phyloP scores from a whole-genome alignment of 2,888 invertebrate species.

The Augiades crinisus region DNA sequence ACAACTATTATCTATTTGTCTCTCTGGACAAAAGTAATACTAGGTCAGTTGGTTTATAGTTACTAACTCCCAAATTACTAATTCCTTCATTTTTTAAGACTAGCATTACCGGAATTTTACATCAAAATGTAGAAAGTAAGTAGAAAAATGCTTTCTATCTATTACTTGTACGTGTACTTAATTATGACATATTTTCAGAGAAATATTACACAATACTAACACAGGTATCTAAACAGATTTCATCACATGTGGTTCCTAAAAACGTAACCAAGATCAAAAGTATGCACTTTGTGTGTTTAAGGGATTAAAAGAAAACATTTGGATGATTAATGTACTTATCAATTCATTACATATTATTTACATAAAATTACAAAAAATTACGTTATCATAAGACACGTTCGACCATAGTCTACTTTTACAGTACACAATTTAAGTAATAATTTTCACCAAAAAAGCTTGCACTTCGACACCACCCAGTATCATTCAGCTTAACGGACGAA shows the following conservation, averaged over 20 bases:
- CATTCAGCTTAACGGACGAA: no score
- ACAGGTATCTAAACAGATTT: no score
- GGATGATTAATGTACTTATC: background rate
- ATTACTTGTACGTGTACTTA: no score
- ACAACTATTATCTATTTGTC: no score
- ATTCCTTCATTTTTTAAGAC: no score
- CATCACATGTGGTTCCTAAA: background rate
- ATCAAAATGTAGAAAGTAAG: no score
- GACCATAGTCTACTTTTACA: conserved; percentile 6
- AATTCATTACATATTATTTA: background rate
- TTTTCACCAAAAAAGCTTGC: background rate
- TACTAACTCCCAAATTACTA: no score
- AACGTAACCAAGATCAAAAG: background rate
- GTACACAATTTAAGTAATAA: background rate
- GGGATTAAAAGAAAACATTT: background rate
- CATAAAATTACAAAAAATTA: background rate
- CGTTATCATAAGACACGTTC: conserved; percentile 14
- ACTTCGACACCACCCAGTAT: background rate
- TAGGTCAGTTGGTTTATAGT: no score
- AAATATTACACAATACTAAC: conserved; percentile 3
- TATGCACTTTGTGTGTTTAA: background rate
- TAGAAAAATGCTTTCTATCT: no score
- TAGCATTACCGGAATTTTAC: no score
- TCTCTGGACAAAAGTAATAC: no score
- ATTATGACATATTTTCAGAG: background rate